A percentile compares a stretch with the other conserved stretches of the same genome.
Conservation (phyloP, 2,888 invertebrate species). For the Abscondita cerata region DNA sequence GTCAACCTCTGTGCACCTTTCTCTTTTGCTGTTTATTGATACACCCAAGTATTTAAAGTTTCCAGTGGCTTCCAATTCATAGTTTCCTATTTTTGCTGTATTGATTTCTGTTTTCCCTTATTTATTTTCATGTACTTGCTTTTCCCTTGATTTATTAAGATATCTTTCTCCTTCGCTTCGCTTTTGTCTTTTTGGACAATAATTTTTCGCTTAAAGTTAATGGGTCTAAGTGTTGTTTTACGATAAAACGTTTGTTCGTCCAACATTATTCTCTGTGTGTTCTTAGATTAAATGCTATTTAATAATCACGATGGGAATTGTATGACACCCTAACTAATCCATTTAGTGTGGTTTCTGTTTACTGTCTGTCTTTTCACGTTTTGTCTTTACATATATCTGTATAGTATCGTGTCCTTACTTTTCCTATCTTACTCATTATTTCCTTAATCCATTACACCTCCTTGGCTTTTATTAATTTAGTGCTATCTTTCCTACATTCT, state of each 20-base stretch:
- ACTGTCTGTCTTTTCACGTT: neutral
- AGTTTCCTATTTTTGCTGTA: constrained; percentile 1
- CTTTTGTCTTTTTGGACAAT: neutral
- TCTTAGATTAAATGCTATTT: too few relatives aligned
- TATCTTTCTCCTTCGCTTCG: neutral
- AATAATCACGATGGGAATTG: too few relatives aligned
- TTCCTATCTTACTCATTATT: neutral
- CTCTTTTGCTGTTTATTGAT: neutral
- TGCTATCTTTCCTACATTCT: neutral
- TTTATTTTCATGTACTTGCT: neutral
- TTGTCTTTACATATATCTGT: constrained; percentile 4
- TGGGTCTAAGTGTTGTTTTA: too few relatives aligned
- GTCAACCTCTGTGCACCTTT: neutral
- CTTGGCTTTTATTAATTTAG: neutral
- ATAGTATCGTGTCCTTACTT: neutral
- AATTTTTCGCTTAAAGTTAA: neutral
- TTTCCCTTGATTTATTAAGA: neutral
- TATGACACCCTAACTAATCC: neutral
- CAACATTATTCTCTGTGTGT: too few relatives aligned
- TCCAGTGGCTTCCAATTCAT: neutral
- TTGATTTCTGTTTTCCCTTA: constrained; percentile 5
- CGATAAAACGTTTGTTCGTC: too few relatives aligned
- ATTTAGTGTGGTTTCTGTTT: neutral
- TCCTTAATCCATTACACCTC: neutral
- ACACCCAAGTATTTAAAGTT: neutral